phyloP scores from a whole-genome alignment of 2,113 vertebrate genomes.

The Madoqua kirkii region DNA sequence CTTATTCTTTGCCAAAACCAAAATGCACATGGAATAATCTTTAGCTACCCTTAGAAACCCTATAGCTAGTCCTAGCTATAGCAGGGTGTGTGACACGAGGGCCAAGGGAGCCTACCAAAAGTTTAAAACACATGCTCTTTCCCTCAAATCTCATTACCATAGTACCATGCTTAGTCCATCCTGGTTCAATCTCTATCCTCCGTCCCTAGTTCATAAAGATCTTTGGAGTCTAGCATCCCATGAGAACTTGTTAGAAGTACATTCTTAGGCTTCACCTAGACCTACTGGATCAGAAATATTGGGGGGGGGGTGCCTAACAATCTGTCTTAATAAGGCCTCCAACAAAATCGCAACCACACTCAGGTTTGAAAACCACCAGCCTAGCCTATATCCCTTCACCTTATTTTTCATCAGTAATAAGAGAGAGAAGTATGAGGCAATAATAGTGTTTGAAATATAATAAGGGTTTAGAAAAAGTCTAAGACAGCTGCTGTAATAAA shows the following conservation, averaged over 20 bases:
- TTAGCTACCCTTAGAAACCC: neutral
- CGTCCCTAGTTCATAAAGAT: neutral
- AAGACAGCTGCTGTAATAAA: neutral
- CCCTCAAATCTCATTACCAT: neutral
- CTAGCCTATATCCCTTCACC: neutral
- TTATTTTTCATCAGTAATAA: neutral
- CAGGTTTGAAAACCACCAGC: neutral
- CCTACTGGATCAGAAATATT: neutral
- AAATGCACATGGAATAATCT: neutral
- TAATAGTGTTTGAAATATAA: neutral
- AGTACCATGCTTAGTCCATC: neutral
- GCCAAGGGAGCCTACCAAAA: neutral
- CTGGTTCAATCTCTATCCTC: neutral
- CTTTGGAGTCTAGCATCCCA: neutral
- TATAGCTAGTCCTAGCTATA: neutral
- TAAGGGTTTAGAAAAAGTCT: neutral
- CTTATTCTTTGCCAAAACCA: neutral
- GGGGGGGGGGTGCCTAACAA: fast-evolving
- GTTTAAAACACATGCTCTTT: neutral
- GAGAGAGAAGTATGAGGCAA: neutral
- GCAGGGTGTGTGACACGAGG: neutral
- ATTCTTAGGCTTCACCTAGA: neutral
- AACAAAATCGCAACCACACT: neutral
- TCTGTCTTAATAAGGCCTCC: neutral
- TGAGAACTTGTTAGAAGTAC: neutral